Evolutionary conservation across 1,140 invertebrate genomes (phyloP).

Genomic region (Diuraphis noxia): DNA sequence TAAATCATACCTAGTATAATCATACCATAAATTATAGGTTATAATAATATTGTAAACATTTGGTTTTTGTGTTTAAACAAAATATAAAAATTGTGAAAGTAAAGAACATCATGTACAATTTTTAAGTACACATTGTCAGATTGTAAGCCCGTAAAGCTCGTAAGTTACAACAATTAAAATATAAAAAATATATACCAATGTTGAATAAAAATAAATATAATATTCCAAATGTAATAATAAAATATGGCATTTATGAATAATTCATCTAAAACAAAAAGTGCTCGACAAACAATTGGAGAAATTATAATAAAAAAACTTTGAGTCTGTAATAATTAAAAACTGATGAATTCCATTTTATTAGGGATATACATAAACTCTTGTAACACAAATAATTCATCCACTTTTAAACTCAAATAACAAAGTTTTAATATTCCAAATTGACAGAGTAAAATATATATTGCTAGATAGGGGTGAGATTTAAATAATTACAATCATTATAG

Average conservation of each 20-base stretch:
- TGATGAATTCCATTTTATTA: neutral
- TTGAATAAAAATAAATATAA: conserved; percentile 4
- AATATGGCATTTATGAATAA: conserved; percentile 2
- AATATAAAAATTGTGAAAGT: too few relatives aligned
- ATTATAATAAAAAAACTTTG: neutral
- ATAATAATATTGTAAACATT: too few relatives aligned
- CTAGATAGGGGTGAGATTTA: too few relatives aligned
- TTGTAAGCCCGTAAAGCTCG: neutral
- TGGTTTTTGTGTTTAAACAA: too few relatives aligned
- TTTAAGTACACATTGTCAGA: neutral
- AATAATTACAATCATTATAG: too few relatives aligned
- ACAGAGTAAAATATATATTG: neutral
- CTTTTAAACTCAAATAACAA: neutral
- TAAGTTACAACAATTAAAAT: neutral
- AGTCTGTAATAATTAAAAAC: conserved; percentile 4
- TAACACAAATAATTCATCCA: neutral
- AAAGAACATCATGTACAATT: neutral
- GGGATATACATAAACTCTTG: neutral
- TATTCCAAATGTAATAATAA: neutral
- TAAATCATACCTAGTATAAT: too few relatives aligned
- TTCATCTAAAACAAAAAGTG: neutral
- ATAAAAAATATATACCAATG: neutral
- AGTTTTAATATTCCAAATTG: neutral
- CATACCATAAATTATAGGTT: too few relatives aligned
- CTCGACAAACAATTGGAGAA: neutral